Evolutionary conservation across 2,797 vertebrate species (phyloP).

Genomic region (Lepilemur ruficaudatus): DNA sequence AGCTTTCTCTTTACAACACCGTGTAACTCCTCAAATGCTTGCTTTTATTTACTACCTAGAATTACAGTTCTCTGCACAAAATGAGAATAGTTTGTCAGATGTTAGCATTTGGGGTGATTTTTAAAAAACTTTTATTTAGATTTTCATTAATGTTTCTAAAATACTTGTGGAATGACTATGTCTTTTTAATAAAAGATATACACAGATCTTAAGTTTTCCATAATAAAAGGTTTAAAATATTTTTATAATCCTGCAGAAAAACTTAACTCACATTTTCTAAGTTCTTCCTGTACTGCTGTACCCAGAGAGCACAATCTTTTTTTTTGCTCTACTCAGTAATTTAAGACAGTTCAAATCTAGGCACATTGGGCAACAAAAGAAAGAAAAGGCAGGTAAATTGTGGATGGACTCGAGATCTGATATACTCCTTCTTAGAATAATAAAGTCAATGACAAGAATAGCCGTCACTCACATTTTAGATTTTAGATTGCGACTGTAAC

Average conservation of each 20-base stretch:
- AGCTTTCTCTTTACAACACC: background rate
- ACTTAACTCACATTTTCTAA: background rate
- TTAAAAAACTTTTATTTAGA: background rate
- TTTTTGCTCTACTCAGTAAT: background rate
- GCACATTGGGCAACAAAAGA: background rate
- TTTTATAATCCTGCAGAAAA: background rate
- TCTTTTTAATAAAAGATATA: background rate
- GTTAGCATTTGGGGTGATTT: background rate
- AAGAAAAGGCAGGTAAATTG: no score
- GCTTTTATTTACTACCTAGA: background rate
- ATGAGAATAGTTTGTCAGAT: background rate
- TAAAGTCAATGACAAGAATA: background rate
- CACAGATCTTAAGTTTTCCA: background rate
- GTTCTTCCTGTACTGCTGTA: background rate
- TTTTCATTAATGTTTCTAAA: conserved; percentile 12
- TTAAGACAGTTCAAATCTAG: background rate
- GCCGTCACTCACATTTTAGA: background rate
- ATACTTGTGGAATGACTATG: background rate
- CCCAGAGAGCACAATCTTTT: background rate
- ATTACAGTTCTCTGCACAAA: background rate
- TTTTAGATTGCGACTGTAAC: background rate
- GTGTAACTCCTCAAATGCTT: background rate
- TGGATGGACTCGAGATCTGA: background rate
- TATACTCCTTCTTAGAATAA: background rate
- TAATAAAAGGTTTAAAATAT: background rate